phyloP scores from a whole-genome alignment of 2,797 vertebrate genomes.

The Microctenopoma lineatum region DNA sequence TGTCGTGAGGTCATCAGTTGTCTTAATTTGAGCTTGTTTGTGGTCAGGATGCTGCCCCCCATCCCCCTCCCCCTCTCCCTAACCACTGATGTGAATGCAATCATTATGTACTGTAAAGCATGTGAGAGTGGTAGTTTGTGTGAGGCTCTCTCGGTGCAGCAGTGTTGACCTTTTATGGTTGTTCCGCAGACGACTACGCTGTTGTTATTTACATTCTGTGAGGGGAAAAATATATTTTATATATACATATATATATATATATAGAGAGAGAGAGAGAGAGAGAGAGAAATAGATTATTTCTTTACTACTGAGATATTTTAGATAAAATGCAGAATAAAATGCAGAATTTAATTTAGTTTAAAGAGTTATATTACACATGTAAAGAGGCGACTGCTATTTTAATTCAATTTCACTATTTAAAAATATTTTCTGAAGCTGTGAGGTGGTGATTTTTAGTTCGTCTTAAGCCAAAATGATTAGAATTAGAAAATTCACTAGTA shows the following conservation, averaged over 20 bases:
- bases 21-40: conserved; percentile 75
- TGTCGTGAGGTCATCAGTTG: conserved; percentile 65
- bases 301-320: conserved; percentile 31
- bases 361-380: conserved; percentile 6
- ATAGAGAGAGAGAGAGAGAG: too few relatives aligned
- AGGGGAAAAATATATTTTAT: neutral
- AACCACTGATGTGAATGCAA: conserved; percentile 78
- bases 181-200: conserved; percentile 70
- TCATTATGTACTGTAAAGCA: conserved; percentile 70
- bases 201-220: conserved; percentile 77
- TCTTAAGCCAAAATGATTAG: conserved; percentile 34
- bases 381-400: conserved; percentile 2
- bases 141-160: conserved; percentile 54
- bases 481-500: conserved; percentile 21
- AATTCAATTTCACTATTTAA: neutral
- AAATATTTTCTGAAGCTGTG: conserved; percentile 12
- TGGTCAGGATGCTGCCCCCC: conserved; percentile 73
- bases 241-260: too few relatives aligned
- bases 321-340: conserved; percentile 1
- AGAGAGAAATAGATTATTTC: conserved; percentile 30
- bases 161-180: conserved; percentile 71
- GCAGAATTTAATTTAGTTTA: neutral
- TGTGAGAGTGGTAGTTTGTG: conserved; percentile 76
- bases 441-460: conserved; percentile 36
- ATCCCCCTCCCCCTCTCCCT: conserved; percentile 35